Conservation (phyloP, 2,797 vertebrate genomes). For the Sebastes aleutianus region DNA sequence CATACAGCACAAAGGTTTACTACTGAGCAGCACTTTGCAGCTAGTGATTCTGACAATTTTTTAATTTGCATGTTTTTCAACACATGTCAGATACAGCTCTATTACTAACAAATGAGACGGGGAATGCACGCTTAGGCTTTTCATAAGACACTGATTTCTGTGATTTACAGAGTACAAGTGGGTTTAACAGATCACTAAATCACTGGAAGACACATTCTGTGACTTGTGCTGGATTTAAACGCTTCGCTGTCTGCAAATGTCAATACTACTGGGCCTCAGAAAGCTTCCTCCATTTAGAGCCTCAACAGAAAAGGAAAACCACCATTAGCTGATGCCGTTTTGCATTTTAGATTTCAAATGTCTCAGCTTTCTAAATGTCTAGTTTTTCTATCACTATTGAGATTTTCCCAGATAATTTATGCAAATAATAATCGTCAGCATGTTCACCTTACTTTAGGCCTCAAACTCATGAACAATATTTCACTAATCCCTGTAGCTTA, state of each 20-base stretch:
- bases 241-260: slow-evolving; percentile 38
- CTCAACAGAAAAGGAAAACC: background rate
- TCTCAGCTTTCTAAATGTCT: background rate
- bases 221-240: slow-evolving; percentile 36
- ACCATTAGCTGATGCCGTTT: background rate
- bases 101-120: slow-evolving; percentile 1
- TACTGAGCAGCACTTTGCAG: slow-evolving; percentile 9
- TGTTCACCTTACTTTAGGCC: background rate
- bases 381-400: background rate
- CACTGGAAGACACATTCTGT: slow-evolving; percentile 30
- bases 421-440: slow-evolving; percentile 16
- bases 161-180: slow-evolving; percentile 28
- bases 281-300: slow-evolving; percentile 18
- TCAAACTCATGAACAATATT: background rate
- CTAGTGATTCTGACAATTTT: slow-evolving; percentile 1
- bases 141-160: slow-evolving; percentile 17
- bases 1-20: slow-evolving; percentile 3
- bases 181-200: slow-evolving; percentile 41
- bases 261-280: slow-evolving; percentile 24
- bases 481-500: background rate
- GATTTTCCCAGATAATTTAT: slow-evolving; percentile 8
- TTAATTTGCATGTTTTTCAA: slow-evolving; percentile 21
- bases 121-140: background rate
- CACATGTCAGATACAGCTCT: slow-evolving; percentile 9
- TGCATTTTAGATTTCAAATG: slow-evolving; percentile 17